A percentile compares a stretch with the other conserved stretches of the same genome.
phyloP scores from a whole-genome alignment of 2,888 invertebrate genomes.

The Eristalis intricaria region DNA sequence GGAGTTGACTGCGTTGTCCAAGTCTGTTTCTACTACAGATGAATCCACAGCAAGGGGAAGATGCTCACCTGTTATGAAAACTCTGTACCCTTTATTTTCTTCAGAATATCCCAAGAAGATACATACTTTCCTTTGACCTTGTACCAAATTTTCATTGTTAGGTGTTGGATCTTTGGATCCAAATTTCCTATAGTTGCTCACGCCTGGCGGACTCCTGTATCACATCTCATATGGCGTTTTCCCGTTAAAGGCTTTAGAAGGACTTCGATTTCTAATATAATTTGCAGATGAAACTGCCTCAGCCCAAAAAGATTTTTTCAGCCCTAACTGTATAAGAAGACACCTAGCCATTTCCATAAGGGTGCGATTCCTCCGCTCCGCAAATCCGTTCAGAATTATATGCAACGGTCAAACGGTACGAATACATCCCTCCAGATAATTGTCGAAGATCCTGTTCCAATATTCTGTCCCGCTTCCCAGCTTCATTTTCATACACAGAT shows the following conservation, averaged over 20 bases:
- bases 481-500: not conserved
- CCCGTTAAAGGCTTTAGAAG: not conserved
- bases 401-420: not conserved
- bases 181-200: not conserved
- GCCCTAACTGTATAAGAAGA: slow-evolving; percentile 48
- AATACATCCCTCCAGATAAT: not conserved
- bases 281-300: not conserved
- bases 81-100: not conserved
- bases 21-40: not conserved
- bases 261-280: slow-evolving; percentile 3
- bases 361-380: slow-evolving; percentile 62
- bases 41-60: not conserved
- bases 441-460: not conserved
- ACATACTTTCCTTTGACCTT: not conserved
- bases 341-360: slow-evolving; percentile 72
- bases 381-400: slow-evolving; percentile 37
- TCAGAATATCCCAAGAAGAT: not conserved
- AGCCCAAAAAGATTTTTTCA: not conserved
- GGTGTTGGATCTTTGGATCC: not conserved
- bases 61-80: too few species aligned
- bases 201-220: not conserved
- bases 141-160: not conserved
- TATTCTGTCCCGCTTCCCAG: not conserved
- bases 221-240: slow-evolving; percentile 6
- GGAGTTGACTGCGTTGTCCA: too few species aligned